phyloP scores from a whole-genome alignment of 2,113 vertebrate genomes.

The Sciurus niger region DNA sequence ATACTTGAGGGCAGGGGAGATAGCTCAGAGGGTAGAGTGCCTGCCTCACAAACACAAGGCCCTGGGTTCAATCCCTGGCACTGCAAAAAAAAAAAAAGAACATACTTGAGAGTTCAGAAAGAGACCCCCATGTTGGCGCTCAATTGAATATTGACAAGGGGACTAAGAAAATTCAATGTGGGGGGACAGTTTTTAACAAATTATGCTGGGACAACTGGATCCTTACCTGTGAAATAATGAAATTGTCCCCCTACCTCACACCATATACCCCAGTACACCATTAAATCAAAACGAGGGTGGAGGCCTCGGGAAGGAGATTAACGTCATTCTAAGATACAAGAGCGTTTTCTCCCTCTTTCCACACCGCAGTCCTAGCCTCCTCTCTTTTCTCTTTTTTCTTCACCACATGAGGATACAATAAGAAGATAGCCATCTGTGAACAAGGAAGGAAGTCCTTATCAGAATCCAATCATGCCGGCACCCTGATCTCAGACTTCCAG shows the following conservation, averaged over 20 bases:
- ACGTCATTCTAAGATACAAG: neutral
- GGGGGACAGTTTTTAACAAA: neutral
- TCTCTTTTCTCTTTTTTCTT: neutral
- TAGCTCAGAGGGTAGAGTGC: too few species aligned
- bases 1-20: too few species aligned
- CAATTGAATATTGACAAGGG: neutral
- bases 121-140: too few species aligned
- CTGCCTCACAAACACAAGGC: too few species aligned
- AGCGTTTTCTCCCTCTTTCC: neutral
- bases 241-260: neutral
- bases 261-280: neutral
- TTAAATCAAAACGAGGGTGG: neutral
- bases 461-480: neutral
- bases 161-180: neutral
- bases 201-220: neutral
- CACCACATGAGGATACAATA: too few species aligned
- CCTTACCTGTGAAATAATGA: neutral
- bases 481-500: neutral
- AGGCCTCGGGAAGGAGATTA: neutral
- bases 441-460: neutral
- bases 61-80: too few species aligned
- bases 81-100: too few species aligned
- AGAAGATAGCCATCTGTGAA: neutral
- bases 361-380: neutral
- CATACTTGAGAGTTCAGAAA: too few species aligned